A percentile compares a stretch with the other conserved stretches of the same genome.
Conservation (phyloP, 2,113 vertebrate genomes). For the Sapajus apella region DNA sequence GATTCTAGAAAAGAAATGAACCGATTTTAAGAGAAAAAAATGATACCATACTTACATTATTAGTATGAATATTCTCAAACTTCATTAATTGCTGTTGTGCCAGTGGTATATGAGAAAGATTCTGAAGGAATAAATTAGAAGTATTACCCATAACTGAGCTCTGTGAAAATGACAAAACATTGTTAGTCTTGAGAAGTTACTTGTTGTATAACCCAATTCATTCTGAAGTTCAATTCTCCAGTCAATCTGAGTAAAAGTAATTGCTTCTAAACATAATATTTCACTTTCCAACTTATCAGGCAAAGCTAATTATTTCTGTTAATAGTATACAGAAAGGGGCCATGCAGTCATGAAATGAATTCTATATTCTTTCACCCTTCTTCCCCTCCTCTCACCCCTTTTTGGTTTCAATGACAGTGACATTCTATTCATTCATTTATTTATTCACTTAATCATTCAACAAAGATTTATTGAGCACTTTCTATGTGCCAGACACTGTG, state of each 20-base stretch:
- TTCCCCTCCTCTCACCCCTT: not conserved
- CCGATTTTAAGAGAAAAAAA: not conserved
- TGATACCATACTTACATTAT: conserved; percentile 86
- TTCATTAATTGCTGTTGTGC: conserved; percentile 93
- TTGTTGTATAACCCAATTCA: not conserved
- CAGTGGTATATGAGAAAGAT: conserved; percentile 90
- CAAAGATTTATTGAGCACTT: not conserved
- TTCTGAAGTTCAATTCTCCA: not conserved
- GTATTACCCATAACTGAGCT: conserved; percentile 88
- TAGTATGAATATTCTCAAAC: conserved; percentile 92
- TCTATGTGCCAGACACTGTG: not conserved
- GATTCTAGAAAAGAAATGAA: not conserved
- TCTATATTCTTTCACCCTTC: not conserved
- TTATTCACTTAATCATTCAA: not conserved
- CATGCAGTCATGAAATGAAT: not conserved
- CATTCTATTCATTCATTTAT: not conserved
- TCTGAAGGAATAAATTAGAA: conserved; percentile 90
- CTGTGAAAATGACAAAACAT: conserved; percentile 81
- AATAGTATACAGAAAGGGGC: not conserved
- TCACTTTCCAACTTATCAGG: not conserved
- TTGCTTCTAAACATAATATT: not conserved
- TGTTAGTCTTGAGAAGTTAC: conserved; percentile 28
- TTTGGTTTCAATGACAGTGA: not conserved
- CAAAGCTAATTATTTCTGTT: not conserved
- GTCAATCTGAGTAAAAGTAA: not conserved